These are phyloP conservation scores for Semicossyphus pulcher DNA, from an alignment of 2,113 vertebrate species.

Conservation along the genomic window DNA sequence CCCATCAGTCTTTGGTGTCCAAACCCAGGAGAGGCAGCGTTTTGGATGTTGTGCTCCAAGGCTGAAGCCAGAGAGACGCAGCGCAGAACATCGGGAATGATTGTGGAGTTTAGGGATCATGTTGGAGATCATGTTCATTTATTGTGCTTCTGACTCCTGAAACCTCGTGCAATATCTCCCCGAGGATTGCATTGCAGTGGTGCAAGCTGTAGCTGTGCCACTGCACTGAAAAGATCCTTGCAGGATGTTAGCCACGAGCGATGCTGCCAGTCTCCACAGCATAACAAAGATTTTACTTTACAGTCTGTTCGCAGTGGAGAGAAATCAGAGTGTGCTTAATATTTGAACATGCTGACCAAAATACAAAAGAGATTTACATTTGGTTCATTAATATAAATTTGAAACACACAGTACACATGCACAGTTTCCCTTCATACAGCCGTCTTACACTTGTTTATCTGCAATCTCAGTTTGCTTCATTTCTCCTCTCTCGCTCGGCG, in stretches of 20 bases:
- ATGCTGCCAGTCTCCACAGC: conserved; percentile 26
- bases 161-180: conserved; percentile 22
- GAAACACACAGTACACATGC: neutral
- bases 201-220: conserved; percentile 22
- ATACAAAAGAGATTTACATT: conserved; percentile 36
- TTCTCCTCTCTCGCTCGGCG: conserved; percentile 12
- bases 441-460: conserved; percentile 23
- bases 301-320: conserved; percentile 29
- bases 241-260: conserved; percentile 25
- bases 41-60: conserved; percentile 56
- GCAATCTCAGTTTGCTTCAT: conserved; percentile 30
- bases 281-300: conserved; percentile 34
- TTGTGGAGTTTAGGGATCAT: conserved; percentile 61
- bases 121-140: conserved; percentile 64
- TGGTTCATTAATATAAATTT: conserved; percentile 43
- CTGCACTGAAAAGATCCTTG: conserved; percentile 32
- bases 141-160: conserved; percentile 49
- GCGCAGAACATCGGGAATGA: conserved; percentile 55
- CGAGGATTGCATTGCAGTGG: conserved; percentile 44
- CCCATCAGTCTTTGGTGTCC: conserved; percentile 76
- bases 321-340: conserved; percentile 54
- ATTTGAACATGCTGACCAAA: conserved; percentile 53
- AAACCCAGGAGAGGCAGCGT: conserved; percentile 50
- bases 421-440: conserved; percentile 27
- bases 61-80: conserved; percentile 42